Evolutionary conservation across 2,113 vertebrate genomes (phyloP).

Genomic region (Cyanoderma ruficeps): DNA sequence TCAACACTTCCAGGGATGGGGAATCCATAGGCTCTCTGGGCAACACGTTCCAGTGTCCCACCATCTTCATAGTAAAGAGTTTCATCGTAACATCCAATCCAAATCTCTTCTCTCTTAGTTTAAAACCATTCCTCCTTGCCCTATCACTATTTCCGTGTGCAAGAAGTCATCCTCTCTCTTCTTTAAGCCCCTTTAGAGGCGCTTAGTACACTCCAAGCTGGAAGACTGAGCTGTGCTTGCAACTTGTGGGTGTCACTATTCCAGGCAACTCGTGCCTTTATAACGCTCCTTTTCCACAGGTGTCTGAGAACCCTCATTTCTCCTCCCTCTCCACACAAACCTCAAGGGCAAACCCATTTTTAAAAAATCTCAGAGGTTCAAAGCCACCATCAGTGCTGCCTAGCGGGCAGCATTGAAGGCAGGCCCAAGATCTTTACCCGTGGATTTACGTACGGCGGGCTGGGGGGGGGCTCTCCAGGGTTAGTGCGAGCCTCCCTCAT

Average conservation of each 20-base stretch:
- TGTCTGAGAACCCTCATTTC: background rate
- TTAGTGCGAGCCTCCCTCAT: too few species aligned
- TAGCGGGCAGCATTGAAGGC: background rate
- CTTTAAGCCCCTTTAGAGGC: background rate
- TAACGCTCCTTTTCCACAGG: background rate
- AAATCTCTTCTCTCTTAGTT: background rate
- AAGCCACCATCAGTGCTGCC: background rate
- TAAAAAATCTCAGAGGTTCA: background rate
- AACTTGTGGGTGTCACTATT: too few species aligned
- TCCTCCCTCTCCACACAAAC: background rate
- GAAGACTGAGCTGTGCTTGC: background rate
- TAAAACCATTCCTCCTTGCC: background rate
- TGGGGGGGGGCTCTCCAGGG: accelerated
- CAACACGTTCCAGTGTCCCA: background rate
- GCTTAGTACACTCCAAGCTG: background rate
- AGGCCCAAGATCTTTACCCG: background rate
- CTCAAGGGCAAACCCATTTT: background rate
- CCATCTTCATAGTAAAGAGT: background rate
- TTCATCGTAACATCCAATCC: too few species aligned
- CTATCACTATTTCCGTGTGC: background rate
- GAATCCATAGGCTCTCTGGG: background rate
- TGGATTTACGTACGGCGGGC: background rate
- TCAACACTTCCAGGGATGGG: background rate
- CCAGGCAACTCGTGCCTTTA: background rate
- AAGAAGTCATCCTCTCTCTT: background rate